phyloP scores from a whole-genome alignment of 2,888 invertebrate species.

The Idaea aversata region DNA sequence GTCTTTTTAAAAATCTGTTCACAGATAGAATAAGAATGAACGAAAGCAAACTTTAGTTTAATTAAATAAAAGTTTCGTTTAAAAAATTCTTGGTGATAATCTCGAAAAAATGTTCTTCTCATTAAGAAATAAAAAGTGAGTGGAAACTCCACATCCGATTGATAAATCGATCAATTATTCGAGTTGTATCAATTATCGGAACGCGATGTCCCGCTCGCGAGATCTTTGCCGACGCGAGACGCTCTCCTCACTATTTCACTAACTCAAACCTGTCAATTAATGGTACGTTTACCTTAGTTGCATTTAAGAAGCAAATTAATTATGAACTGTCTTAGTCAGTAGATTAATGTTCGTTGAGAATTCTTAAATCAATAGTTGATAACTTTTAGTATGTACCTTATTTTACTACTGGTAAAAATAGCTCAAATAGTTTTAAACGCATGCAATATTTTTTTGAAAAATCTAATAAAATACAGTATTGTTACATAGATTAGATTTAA shows the following conservation, averaged over 20 bases:
- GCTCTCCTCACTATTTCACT: neutral
- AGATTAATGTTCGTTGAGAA: neutral
- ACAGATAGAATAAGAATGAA: neutral
- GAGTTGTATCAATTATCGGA: neutral
- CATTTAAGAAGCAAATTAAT: neutral
- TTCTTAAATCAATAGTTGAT: neutral
- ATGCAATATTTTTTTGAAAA: neutral
- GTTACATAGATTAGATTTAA: neutral
- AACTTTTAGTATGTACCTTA: neutral
- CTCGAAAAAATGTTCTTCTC: neutral
- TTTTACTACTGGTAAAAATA: neutral
- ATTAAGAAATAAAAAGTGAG: slow-evolving; percentile 5
- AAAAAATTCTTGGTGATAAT: slow-evolving; percentile 11
- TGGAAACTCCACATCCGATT: slow-evolving; percentile 1
- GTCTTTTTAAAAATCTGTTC: neutral
- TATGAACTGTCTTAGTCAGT: neutral
- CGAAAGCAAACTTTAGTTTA: neutral
- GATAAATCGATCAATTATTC: neutral
- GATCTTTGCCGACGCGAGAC: slow-evolving; percentile 4
- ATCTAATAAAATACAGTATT: neutral
- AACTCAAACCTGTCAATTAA: neutral
- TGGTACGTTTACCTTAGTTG: neutral
- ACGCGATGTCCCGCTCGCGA: neutral
- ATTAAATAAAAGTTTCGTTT: neutral
- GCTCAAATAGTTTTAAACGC: neutral